Conservation (phyloP, 2,797 vertebrate genomes). For the Jordanella pulchra region DNA sequence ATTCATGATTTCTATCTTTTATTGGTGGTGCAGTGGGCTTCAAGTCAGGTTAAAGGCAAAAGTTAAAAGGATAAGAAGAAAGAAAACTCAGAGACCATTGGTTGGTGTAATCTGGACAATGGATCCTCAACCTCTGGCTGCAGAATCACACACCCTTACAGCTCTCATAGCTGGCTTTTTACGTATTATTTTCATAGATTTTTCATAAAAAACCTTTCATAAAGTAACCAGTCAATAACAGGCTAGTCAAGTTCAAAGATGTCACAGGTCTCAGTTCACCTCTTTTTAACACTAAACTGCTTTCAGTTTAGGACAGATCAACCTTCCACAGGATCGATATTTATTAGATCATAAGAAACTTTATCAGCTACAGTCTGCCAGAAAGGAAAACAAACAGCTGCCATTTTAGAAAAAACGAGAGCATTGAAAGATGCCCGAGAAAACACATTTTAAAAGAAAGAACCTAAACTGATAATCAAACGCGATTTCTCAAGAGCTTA, state of each 20-base stretch:
- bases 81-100: not conserved
- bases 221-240: too few relatives aligned
- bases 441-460: not conserved
- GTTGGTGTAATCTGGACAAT: not conserved
- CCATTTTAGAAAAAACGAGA: not conserved
- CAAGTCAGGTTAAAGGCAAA: not conserved
- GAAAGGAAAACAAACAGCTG: not conserved
- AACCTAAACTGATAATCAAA: not conserved
- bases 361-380: not conserved
- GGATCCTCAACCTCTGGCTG: not conserved
- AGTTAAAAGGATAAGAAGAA: not conserved
- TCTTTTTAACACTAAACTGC: too few relatives aligned
- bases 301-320: too few relatives aligned
- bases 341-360: too few relatives aligned
- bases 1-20: too few relatives aligned
- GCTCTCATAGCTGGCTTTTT: too few relatives aligned
- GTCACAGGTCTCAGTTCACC: too few relatives aligned
- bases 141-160: not conserved
- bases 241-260: too few relatives aligned
- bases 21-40: too few relatives aligned
- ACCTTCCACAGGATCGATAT: too few relatives aligned
- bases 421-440: not conserved
- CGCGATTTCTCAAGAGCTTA: not conserved
- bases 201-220: too few relatives aligned
- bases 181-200: too few relatives aligned